Base-by-base conservation (phyloP, 2,113 vertebrate genomes). In the Fukomys damarensis region DNA sequence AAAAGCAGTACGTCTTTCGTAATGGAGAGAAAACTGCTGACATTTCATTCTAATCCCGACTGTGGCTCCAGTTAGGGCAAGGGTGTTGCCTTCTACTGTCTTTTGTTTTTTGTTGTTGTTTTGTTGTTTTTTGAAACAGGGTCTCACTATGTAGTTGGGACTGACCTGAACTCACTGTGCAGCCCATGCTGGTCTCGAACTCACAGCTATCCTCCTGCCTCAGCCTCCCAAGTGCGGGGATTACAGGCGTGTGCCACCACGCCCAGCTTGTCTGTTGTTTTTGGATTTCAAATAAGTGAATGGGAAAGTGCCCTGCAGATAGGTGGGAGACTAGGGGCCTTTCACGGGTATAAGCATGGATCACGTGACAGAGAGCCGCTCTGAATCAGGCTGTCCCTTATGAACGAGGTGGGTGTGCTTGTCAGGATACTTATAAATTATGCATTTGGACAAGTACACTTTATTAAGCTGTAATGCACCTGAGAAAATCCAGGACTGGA, bases 1-100 rank as follows among this genome's bases (percentile, higher is more conserved):
- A 92, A 83, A 93, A 54, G 77, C 93, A 80, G 16, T 77, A 13
- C 35, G 9, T 74, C 86, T 93, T 93, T 97, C 17, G 0, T 74
- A 95, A 81, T 63, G 49, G 68, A 22, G 56, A 83, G 43, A 49
- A 87, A 32, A 66, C 17, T 16, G 81, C n/a, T 79, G 91, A 82
- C 46, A 4, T 68, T 79, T 72, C 65, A 9, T 38, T 80, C 85
- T 72, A 24, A 89, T 94, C 86, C 43, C 6, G 22, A 30, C n/a
- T 5, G 1, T 43, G 63, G 81, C 93, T 92, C 86, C 79, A 86
- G 54, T 49, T 79, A 49, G 43, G 49, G 66, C 63, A 32, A 46
- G 49, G 1, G 22, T 76, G 66, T 72, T 81, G 81, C 58, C 58
- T 82, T 65, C 26, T 16, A 17, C 20, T 52, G 46, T 52, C 30